Percentiles rank a stretch among this genome's conserved stretches.
These are phyloP conservation scores for Lophius americanus DNA, from an alignment of 2,797 vertebrate species.

Conservation along the genomic window DNA sequence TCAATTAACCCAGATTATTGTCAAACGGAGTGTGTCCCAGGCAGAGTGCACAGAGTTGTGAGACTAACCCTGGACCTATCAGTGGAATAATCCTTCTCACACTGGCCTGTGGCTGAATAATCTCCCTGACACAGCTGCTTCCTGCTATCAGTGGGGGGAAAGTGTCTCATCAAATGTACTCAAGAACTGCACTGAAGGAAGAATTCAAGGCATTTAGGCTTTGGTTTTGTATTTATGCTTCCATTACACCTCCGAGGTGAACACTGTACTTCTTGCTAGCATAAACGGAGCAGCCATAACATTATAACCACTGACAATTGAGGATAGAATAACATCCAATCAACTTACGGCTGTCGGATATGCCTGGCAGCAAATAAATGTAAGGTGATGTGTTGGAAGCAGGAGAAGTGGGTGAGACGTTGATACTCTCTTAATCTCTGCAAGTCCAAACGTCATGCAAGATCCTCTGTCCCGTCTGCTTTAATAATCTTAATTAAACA, in stretches of 20 bases:
- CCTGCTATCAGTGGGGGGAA: background rate
- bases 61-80: constrained; percentile 44
- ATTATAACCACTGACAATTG: too few relatives aligned
- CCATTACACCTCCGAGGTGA: background rate
- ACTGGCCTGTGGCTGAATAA: constrained; percentile 52
- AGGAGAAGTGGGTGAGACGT: too few relatives aligned
- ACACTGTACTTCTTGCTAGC: background rate
- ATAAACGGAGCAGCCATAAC: too few relatives aligned
- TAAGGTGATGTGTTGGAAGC: too few relatives aligned
- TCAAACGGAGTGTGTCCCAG: constrained; percentile 59
- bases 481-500: too few relatives aligned
- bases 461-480: too few relatives aligned
- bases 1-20: constrained; percentile 67
- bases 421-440: too few relatives aligned
- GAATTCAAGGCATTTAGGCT: background rate
- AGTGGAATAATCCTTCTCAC: constrained; percentile 46
- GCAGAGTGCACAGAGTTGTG: constrained; percentile 54
- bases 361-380: too few relatives aligned
- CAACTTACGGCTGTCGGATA: too few relatives aligned
- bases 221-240: background rate
- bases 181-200: too few relatives aligned
- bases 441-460: too few relatives aligned
- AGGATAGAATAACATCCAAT: too few relatives aligned
- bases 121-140: constrained; percentile 43
- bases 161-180: constrained; percentile 1